phyloP scores from a whole-genome alignment of 1,140 invertebrate genomes.

The Octopus sinensis region DNA sequence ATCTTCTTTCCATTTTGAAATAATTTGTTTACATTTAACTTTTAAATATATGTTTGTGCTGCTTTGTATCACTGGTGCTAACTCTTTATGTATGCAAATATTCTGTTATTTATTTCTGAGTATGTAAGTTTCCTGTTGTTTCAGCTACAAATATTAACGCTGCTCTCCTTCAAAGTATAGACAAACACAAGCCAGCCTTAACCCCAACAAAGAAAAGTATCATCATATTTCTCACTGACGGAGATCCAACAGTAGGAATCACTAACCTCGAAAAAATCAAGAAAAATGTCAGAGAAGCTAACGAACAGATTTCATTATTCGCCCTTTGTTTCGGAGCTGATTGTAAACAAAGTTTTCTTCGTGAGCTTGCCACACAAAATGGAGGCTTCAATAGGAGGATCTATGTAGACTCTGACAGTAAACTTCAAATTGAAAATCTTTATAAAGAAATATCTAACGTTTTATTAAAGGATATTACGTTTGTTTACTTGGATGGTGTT shows the following conservation, averaged over 20 bases:
- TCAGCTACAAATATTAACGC: conserved; percentile 64
- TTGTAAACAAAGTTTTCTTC: conserved; percentile 63
- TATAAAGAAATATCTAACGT: conserved; percentile 72
- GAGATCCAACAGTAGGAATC: conserved; percentile 68
- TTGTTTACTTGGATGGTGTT: conserved; percentile 65
- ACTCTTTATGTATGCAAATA: no score
- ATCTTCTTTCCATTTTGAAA: no score
- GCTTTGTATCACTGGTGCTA: no score
- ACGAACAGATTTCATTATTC: conserved; percentile 58
- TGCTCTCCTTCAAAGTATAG: conserved; percentile 63
- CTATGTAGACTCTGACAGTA: conserved; percentile 71
- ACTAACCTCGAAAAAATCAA: conserved; percentile 62
- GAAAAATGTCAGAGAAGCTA: conserved; percentile 40
- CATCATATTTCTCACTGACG: conserved; percentile 75
- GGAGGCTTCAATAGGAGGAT: conserved; percentile 70
- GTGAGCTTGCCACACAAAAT: conserved; percentile 67
- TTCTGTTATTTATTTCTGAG: no score
- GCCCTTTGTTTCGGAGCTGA: conserved; percentile 70
- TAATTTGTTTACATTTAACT: no score
- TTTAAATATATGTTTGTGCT: no score
- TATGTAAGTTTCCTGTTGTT: no score
- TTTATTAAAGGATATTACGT: conserved; percentile 65
- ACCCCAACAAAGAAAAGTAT: conserved; percentile 43
- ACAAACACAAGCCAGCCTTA: conserved; percentile 47
- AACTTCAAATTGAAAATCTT: conserved; percentile 69